These are phyloP conservation scores for Nezara viridula DNA, from an alignment of 2,888 invertebrate genomes.

Conservation along the genomic window DNA sequence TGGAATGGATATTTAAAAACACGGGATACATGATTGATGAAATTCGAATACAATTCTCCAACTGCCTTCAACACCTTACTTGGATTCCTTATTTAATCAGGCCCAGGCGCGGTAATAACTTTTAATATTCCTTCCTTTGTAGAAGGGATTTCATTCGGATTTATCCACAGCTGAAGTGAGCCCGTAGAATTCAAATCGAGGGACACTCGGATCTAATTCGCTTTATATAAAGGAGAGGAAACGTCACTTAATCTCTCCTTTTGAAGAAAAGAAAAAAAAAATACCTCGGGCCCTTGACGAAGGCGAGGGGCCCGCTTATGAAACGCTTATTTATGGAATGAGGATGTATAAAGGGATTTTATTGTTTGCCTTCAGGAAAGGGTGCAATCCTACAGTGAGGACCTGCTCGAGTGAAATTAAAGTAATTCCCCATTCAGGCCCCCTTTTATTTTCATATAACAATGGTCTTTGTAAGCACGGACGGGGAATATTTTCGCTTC, in stretches of 20 bases:
- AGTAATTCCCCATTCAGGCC: not conserved
- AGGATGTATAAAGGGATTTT: slow-evolving; percentile 30
- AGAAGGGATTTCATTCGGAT: not conserved
- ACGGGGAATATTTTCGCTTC: not conserved
- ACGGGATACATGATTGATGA: no score
- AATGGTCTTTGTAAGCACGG: not conserved
- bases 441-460: slow-evolving; percentile 15
- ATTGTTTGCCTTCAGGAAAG: slow-evolving; percentile 6
- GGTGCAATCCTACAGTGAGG: slow-evolving; percentile 36
- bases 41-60: no score
- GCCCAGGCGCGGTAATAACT: not conserved
- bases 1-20: no score
- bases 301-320: slow-evolving; percentile 16
- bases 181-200: not conserved
- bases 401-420: slow-evolving; percentile 18
- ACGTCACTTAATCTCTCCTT: slow-evolving; percentile 38
- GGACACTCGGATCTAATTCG: slow-evolving; percentile 42
- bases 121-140: not conserved
- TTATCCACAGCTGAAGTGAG: not conserved
- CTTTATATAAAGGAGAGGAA: slow-evolving; percentile 31
- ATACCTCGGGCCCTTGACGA: not conserved
- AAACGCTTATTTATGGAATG: slow-evolving; percentile 38
- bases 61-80: not conserved
- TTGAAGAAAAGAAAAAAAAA: not conserved
- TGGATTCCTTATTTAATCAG: not conserved